These are phyloP conservation scores for Apodemia mormo DNA, from an alignment of 2,888 invertebrate species.

Conservation along the genomic window DNA sequence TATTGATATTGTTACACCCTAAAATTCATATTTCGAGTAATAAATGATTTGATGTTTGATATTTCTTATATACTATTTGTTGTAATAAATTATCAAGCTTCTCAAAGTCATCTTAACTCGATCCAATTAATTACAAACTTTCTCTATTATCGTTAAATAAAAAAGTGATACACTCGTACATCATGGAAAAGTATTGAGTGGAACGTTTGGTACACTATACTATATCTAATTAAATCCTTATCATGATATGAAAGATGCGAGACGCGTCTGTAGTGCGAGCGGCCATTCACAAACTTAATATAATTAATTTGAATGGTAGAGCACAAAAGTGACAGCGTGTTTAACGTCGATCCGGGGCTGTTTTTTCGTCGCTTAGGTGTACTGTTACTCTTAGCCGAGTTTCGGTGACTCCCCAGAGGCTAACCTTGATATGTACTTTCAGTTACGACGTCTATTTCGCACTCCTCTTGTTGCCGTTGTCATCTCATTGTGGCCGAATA, in stretches of 20 bases:
- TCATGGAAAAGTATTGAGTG: constrained; percentile 38
- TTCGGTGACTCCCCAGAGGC: constrained; percentile 67
- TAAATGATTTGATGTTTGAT: too few relatives aligned
- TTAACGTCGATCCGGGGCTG: constrained; percentile 55
- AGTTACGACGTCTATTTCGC: constrained; percentile 78
- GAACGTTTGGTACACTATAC: constrained; percentile 44
- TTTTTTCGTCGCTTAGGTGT: constrained; percentile 69
- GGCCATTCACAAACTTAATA: constrained; percentile 65
- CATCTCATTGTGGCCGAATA: constrained; percentile 79
- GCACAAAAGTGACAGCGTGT: constrained; percentile 63
- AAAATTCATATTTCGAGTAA: too few relatives aligned
- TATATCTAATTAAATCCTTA: constrained; percentile 61
- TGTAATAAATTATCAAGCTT: not conserved
- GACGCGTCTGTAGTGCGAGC: constrained; percentile 50
- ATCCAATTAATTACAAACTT: constrained; percentile 43
- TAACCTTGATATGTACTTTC: constrained; percentile 79
- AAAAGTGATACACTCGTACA: constrained; percentile 37
- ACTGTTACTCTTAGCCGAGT: constrained; percentile 78
- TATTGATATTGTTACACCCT: too few relatives aligned
- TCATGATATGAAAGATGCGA: constrained; percentile 49
- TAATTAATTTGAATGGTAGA: constrained; percentile 69
- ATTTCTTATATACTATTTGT: too few relatives aligned
- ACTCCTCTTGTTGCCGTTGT: constrained; percentile 78
- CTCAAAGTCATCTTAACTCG: not conserved
- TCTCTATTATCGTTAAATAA: constrained; percentile 49